phyloP scores from a whole-genome alignment of 2,888 invertebrate genomes.

The Nymphalis polychloros region DNA sequence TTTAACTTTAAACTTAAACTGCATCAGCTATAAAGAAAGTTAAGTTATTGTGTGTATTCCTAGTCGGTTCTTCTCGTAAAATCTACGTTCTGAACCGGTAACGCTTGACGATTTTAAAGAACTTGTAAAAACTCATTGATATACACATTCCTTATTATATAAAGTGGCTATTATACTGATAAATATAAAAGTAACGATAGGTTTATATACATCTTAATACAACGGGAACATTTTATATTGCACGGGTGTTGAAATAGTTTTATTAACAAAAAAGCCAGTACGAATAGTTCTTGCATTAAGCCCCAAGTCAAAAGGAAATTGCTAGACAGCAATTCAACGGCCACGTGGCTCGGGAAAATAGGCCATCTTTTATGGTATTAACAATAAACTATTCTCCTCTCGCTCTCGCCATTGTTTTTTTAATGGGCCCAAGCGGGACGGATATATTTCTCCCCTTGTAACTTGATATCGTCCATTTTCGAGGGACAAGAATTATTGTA shows the following conservation, averaged over 20 bases:
- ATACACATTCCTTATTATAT: neutral
- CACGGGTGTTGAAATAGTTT: constrained; percentile 14
- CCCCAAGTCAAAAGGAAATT: constrained; percentile 45
- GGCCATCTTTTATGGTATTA: constrained; percentile 70
- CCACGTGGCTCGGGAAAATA: constrained; percentile 70
- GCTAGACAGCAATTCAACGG: constrained; percentile 52
- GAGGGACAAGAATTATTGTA: constrained; percentile 27
- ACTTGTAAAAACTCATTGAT: neutral
- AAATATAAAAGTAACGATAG: neutral
- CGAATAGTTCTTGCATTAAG: constrained; percentile 37
- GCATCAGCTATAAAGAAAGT: too few relatives aligned
- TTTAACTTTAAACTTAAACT: too few relatives aligned
- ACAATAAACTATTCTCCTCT: constrained; percentile 55
- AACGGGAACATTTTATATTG: neutral
- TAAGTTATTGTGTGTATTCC: too few relatives aligned
- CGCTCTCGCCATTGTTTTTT: constrained; percentile 44
- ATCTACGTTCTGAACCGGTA: neutral
- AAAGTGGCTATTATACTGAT: neutral
- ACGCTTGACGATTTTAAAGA: neutral
- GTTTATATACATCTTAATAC: too few relatives aligned
- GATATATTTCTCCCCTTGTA: constrained; percentile 34
- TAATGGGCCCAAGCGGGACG: constrained; percentile 38
- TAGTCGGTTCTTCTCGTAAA: too few relatives aligned
- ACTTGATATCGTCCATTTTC: constrained; percentile 38
- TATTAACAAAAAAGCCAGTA: constrained; percentile 14